Evolutionary conservation across 2,888 invertebrate species (phyloP).

Genomic region (Drosophila neonasuta): DNA sequence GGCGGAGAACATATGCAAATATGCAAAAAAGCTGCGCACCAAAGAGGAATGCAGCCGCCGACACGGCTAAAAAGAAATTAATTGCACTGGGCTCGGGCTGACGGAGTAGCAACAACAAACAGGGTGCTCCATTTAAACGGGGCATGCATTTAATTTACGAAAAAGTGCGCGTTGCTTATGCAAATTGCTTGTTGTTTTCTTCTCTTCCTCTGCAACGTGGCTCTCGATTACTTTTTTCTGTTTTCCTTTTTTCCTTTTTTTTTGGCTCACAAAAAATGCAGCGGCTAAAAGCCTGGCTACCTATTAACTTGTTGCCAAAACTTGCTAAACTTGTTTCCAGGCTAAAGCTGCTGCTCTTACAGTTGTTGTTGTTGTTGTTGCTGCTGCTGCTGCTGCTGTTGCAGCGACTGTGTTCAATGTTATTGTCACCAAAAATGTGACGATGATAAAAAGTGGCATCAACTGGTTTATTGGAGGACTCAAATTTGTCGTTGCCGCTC

Average conservation of each 20-base stretch:
- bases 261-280: constrained; percentile 69
- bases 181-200: constrained; percentile 70
- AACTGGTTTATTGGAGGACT: constrained; percentile 77
- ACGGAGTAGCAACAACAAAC: constrained; percentile 52
- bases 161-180: constrained; percentile 79
- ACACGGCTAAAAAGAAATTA: constrained; percentile 78
- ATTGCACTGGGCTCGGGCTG: constrained; percentile 73
- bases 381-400: constrained; percentile 38
- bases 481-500: constrained; percentile 65
- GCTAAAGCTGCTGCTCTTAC: constrained; percentile 31
- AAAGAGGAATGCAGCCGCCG: constrained; percentile 75
- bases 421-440: constrained; percentile 77
- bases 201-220: constrained; percentile 40
- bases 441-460: constrained; percentile 61
- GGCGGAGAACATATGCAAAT: constrained; percentile 69
- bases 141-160: constrained; percentile 76
- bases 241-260: constrained; percentile 22
- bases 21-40: constrained; percentile 64
- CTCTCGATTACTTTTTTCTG: constrained; percentile 31
- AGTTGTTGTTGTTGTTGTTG: constrained; percentile 11
- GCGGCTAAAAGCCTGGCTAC: constrained; percentile 36
- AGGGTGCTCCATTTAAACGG: constrained; percentile 75
- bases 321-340: constrained; percentile 75
- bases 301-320: constrained; percentile 76
- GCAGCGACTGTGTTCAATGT: constrained; percentile 67